Evolutionary conservation across 2,113 vertebrate species (phyloP).

Genomic region (Steatornis caripensis): DNA sequence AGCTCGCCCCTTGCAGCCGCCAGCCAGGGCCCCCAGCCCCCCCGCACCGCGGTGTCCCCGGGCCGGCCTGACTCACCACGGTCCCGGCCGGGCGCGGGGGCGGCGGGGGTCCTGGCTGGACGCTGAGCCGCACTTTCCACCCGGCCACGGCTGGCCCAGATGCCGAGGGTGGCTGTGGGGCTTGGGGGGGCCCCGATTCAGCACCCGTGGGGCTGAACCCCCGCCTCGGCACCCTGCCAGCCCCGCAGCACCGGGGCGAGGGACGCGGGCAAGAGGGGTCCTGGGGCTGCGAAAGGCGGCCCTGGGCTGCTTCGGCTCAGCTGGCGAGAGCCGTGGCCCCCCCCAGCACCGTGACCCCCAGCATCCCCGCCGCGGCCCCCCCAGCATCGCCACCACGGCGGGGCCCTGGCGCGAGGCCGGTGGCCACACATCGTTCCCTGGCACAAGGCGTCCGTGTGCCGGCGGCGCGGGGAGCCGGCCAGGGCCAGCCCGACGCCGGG

Average conservation of each 20-base stretch:
- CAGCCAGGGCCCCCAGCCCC: background rate
- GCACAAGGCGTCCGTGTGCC: background rate
- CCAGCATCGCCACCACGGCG: too few relatives aligned
- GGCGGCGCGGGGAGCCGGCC: background rate
- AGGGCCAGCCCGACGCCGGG: background rate
- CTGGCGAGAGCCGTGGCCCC: background rate
- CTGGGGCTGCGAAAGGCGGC: background rate
- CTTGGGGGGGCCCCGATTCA: background rate
- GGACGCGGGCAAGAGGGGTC: background rate
- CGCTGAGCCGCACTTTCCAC: background rate
- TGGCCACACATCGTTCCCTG: background rate
- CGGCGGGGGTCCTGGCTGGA: background rate
- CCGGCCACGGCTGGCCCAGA: too few relatives aligned
- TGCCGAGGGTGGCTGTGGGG: background rate
- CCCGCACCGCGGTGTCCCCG: background rate
- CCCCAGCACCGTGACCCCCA: background rate
- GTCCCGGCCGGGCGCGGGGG: too few relatives aligned
- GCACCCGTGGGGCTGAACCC: background rate
- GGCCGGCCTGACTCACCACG: too few relatives aligned
- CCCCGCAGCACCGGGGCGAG: background rate
- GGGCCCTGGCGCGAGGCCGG: background rate
- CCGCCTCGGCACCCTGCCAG: background rate
- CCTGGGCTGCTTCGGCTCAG: background rate
- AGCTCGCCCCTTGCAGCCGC: background rate
- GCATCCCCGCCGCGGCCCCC: background rate